Conservation (phyloP, 1,140 invertebrate species). For the Laupala kohalensis region DNA sequence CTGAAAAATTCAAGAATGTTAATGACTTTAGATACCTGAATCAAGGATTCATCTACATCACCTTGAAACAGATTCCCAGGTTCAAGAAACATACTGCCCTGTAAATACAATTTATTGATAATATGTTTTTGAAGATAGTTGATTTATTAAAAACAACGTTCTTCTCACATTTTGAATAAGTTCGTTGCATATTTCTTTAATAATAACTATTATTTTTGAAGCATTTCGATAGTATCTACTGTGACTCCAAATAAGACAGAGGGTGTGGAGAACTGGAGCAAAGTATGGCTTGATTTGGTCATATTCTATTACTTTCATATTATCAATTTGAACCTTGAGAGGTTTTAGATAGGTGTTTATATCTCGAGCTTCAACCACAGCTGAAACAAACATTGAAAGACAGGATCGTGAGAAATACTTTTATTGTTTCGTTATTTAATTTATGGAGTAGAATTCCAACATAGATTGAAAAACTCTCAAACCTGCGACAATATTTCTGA, state of each 20-base stretch:
- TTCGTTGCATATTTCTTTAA: constrained; percentile 82
- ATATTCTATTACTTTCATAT: constrained; percentile 74
- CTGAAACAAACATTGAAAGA: constrained; percentile 32
- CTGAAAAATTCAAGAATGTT: constrained; percentile 45
- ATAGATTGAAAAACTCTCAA: too few relatives aligned
- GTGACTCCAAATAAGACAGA: constrained; percentile 80
- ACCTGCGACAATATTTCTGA: constrained; percentile 65
- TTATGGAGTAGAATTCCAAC: too few relatives aligned
- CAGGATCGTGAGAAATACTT: too few relatives aligned
- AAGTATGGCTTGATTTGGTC: constrained; percentile 61
- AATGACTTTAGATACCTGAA: constrained; percentile 58
- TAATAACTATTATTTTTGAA: constrained; percentile 72
- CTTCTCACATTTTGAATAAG: constrained; percentile 59
- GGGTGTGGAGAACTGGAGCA: constrained; percentile 62
- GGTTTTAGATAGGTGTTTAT: constrained; percentile 78
- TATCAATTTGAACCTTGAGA: constrained; percentile 62
- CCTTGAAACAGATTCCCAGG: constrained; percentile 79
- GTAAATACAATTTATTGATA: constrained; percentile 16
- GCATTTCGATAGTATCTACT: constrained; percentile 82
- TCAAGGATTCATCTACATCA: constrained; percentile 76
- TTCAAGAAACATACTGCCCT: constrained; percentile 74
- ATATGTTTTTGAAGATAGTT: neutral
- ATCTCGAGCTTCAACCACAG: constrained; percentile 79
- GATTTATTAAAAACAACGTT: neutral
- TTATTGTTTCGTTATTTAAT: too few relatives aligned